These are phyloP conservation scores for Rhopalosiphum nymphaeae DNA, from an alignment of 2,888 invertebrate species.

Conservation along the genomic window DNA sequence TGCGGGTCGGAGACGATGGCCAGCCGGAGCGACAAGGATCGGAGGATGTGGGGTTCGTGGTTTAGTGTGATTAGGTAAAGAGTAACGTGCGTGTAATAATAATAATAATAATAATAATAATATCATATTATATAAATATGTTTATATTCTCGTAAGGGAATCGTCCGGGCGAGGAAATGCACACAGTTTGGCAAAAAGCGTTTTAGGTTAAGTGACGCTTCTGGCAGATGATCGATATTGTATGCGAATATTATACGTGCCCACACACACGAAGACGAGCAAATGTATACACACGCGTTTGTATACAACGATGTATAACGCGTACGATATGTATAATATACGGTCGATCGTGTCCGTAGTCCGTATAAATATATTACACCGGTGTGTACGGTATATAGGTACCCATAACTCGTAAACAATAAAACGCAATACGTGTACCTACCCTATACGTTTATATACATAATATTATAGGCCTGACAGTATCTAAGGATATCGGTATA, in stretches of 20 bases:
- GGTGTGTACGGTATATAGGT: not conserved
- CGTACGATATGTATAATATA: not conserved
- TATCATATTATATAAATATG: not conserved
- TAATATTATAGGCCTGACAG: no score
- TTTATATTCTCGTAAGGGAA: not conserved
- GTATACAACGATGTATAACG: not conserved
- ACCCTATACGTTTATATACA: no score
- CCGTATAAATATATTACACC: not conserved
- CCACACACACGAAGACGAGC: not conserved
- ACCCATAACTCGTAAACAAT: not conserved
- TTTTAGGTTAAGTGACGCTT: conserved; percentile 59
- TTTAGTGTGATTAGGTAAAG: conserved; percentile 28
- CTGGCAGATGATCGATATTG: conserved; percentile 60
- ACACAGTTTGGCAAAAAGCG: conserved; percentile 34
- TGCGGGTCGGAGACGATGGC: not conserved
- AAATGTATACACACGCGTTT: not conserved
- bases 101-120: conserved; percentile 9
- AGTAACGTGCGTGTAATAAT: conserved; percentile 17
- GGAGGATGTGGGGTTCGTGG: not conserved
- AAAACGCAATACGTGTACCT: not conserved
- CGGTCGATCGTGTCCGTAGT: not conserved
- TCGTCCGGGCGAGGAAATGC: not conserved
- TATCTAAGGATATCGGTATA: no score
- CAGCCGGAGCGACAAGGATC: not conserved
- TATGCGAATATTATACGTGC: conserved; percentile 40